These are phyloP conservation scores for Pyrocoelia pectoralis DNA, from an alignment of 2,888 invertebrate genomes.

Conservation along the genomic window DNA sequence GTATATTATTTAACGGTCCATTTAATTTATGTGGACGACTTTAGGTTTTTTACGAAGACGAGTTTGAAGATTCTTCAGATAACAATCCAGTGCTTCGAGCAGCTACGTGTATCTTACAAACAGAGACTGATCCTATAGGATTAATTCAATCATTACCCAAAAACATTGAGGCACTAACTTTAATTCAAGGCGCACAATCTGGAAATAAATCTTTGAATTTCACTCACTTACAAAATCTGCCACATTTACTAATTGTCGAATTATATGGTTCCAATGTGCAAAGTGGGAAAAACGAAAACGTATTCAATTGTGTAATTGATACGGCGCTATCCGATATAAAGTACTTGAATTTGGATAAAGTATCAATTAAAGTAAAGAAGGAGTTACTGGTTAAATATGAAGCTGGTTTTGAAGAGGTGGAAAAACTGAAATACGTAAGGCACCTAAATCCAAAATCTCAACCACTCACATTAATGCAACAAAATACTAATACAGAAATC, in stretches of 20 bases:
- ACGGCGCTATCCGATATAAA: conserved; percentile 60
- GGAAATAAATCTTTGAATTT: conserved; percentile 60
- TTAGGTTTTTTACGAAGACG: conserved; percentile 60
- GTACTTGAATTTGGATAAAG: conserved; percentile 64
- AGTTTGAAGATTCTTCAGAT: conserved; percentile 53
- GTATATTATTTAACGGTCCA: background rate
- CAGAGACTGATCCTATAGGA: conserved; percentile 57
- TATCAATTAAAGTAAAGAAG: conserved; percentile 51
- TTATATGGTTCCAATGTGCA: conserved; percentile 64
- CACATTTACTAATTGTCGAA: conserved; percentile 66
- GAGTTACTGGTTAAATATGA: conserved; percentile 56
- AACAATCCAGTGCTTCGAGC: conserved; percentile 61
- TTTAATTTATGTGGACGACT: conserved; percentile 2
- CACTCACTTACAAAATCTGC: conserved; percentile 60
- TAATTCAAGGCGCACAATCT: conserved; percentile 65
- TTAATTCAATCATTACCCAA: conserved; percentile 60
- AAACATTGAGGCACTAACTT: conserved; percentile 64
- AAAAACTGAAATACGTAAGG: conserved; percentile 55
- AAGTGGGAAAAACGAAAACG: conserved; percentile 47
- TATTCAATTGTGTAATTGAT: conserved; percentile 62
- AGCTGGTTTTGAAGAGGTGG: conserved; percentile 56
- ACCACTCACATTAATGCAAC: conserved; percentile 52
- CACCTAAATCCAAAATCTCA: conserved; percentile 51
- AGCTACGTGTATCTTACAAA: conserved; percentile 65
- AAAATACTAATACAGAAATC: conserved; percentile 62